Evolutionary conservation across 2,888 invertebrate species (phyloP).

Genomic region (Ditula angustiorana): DNA sequence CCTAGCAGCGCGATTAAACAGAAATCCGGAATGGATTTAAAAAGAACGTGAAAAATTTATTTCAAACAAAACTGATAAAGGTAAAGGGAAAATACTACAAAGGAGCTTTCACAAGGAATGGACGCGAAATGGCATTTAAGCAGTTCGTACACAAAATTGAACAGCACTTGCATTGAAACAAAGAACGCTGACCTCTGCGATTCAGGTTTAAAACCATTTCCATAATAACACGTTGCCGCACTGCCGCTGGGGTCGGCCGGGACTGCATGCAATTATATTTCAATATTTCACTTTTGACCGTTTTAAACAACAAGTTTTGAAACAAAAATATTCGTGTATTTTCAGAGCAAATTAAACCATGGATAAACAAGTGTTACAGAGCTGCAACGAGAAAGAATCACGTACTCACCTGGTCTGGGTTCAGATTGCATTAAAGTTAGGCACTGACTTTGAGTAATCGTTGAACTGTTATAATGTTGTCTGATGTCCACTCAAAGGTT

Average conservation of each 20-base stretch:
- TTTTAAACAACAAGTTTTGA: conserved; percentile 27
- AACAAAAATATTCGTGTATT: conserved; percentile 12
- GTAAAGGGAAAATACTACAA: conserved; percentile 48
- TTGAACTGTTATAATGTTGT: too few relatives aligned
- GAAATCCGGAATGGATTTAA: conserved; percentile 11
- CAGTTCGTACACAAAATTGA: conserved; percentile 57
- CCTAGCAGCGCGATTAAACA: conserved; percentile 2
- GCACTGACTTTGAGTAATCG: too few relatives aligned
- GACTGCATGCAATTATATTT: conserved; percentile 71
- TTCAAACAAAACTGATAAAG: conserved; percentile 36
- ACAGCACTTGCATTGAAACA: conserved; percentile 64
- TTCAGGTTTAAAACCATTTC: conserved; percentile 69
- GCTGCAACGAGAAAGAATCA: neutral
- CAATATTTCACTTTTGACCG: conserved; percentile 60
- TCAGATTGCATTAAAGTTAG: too few relatives aligned
- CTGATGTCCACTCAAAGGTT: too few relatives aligned
- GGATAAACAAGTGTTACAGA: neutral
- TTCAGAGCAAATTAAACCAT: neutral
- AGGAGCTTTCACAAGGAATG: conserved; percentile 47
- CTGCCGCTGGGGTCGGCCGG: conserved; percentile 45
- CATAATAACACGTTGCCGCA: conserved; percentile 70
- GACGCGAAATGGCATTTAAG: conserved; percentile 50
- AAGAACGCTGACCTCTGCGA: conserved; percentile 65
- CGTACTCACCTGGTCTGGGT: too few relatives aligned
- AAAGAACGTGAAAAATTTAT: neutral